Percentiles rank a stretch among this genome's conserved stretches.
Evolutionary conservation across 2,797 vertebrate genomes (phyloP).

Genomic region (Leptatherina wallacei): DNA sequence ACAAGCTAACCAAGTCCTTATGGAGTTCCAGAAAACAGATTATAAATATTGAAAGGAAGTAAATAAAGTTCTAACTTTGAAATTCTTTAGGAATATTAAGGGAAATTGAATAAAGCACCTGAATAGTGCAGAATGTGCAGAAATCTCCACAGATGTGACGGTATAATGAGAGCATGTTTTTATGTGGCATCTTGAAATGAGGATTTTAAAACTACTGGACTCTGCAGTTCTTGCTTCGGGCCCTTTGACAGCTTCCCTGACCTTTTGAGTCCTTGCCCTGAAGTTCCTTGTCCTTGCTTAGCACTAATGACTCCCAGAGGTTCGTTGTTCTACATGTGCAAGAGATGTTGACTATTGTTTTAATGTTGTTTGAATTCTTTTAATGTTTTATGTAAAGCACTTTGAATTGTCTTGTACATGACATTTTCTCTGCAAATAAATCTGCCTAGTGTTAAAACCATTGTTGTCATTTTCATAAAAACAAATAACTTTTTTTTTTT

Average conservation of each 20-base stretch:
- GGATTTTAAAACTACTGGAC: background rate
- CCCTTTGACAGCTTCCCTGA: background rate
- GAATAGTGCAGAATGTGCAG: background rate
- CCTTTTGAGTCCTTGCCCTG: background rate
- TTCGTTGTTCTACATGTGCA: background rate
- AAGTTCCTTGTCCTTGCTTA: background rate
- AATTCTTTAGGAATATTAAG: too few relatives aligned
- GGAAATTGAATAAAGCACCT: too few relatives aligned
- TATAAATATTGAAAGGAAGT: too few relatives aligned
- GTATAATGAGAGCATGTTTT: background rate
- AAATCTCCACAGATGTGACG: fast-evolving
- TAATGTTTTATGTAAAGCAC: too few relatives aligned
- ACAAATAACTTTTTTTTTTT: background rate
- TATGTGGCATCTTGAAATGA: background rate
- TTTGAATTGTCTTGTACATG: too few relatives aligned
- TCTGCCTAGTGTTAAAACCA: background rate
- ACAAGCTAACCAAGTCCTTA: too few relatives aligned
- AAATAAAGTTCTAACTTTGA: too few relatives aligned
- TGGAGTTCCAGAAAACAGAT: too few relatives aligned
- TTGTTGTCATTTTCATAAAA: background rate
- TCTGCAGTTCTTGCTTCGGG: background rate
- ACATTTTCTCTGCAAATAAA: too few relatives aligned
- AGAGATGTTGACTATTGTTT: background rate
- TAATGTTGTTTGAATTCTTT: too few relatives aligned
- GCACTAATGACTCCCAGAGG: slow-evolving; percentile 2